Evolutionary conservation across 2,113 vertebrate genomes (phyloP), one percentile per base, ranked within the genome.

Genomic region (Illadopsis cleaveri): DNA sequence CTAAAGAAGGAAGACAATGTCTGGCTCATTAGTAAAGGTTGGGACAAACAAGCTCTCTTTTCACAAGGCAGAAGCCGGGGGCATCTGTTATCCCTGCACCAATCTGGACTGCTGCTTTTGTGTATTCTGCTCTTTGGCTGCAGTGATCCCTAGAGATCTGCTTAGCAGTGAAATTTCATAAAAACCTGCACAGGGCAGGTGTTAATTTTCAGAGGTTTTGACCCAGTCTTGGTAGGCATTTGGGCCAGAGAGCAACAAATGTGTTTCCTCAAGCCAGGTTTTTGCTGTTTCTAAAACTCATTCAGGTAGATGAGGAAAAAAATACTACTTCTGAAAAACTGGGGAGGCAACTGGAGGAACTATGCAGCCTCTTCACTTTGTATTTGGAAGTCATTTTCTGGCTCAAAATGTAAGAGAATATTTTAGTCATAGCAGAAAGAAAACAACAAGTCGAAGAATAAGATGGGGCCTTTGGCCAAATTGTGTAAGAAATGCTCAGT

Each of bases 51-150:
- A 42, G 58, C 76, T 80, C 68, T 66, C 47, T 88, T 91, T 72
- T 30, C 9, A 30, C 50, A 44, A 62, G 50, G 84, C 57, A 80
- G 15, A 90, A 78, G 33, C 75, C 54, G 62, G 30, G 56, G 87
- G 68, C 69, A 38, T 90, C 89, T 88, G 33, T 90, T 95, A 66
- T 90, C 87, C 85, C 64, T 23, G 6, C 33, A 18, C 24, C 71
- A 82, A 7, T 91, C 62, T 97, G 89, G 66, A 81, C 38, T 58
- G 33, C 79, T 93, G 66, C 44, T 78, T 96, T 88, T 85, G 11
- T 92, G 19, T 66, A 51, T 86, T 85, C 40, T 89, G 60, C 73
- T 78, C 51, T 91, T 97, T 73, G 72, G 31, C 60, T 86, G 18
- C 27, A 86, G 23, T 60, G 31, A 66, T 75, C 85, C n/a, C n/a